Conservation (phyloP, 2,113 vertebrate species). For the Tor tambroides region DNA sequence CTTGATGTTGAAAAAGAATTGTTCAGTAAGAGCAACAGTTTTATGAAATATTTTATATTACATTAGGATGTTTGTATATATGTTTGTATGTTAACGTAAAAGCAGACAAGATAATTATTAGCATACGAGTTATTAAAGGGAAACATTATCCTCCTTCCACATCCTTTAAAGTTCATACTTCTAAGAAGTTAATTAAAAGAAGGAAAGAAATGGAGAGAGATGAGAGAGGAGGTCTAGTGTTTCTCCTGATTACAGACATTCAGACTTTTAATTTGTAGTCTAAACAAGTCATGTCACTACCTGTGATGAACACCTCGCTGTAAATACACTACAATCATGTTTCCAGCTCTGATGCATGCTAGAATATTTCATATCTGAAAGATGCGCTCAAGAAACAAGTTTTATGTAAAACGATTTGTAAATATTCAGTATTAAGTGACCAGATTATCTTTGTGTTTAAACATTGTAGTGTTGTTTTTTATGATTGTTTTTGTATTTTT, state of each 20-base stretch:
- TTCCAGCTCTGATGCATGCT: background rate
- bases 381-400: background rate
- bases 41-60: background rate
- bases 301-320: background rate
- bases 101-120: constrained; percentile 19
- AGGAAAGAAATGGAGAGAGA: background rate
- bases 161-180: background rate
- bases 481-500: background rate
- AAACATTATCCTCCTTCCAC: background rate
- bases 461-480: background rate
- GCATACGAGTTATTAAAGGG: background rate
- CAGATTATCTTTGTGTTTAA: background rate
- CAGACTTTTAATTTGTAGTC: background rate
- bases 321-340: background rate
- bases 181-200: constrained; percentile 32
- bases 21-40: background rate
- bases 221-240: constrained; percentile 3
- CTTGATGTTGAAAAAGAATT: background rate
- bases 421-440: background rate
- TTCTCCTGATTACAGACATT: constrained; percentile 39
- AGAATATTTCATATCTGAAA: background rate
- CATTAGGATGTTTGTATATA: background rate
- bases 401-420: background rate
- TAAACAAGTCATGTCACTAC: background rate
- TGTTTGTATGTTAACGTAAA: background rate